Percentiles rank a stretch among this genome's conserved stretches.
Evolutionary conservation across 2,888 invertebrate species (phyloP).

Genomic region (Andrena marginata): DNA sequence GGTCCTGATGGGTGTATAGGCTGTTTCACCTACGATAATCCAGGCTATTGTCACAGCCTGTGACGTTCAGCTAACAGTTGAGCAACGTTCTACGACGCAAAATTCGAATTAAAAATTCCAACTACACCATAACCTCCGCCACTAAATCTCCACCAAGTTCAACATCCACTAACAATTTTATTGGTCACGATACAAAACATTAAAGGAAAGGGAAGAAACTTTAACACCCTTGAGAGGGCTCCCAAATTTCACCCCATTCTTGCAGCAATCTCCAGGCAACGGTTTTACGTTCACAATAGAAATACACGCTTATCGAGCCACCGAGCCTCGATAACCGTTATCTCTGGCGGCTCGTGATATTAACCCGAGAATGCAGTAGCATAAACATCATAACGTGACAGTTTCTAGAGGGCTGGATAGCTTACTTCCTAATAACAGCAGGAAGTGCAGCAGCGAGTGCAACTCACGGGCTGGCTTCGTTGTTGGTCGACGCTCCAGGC

Average conservation of each 20-base stretch:
- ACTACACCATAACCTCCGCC: not conserved
- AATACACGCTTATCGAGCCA: constrained; percentile 18
- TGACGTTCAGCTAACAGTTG: constrained; percentile 23
- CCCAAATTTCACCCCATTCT: constrained; percentile 2
- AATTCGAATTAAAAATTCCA: constrained; percentile 10
- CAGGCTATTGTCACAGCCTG: constrained; percentile 58
- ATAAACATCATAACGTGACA: constrained; percentile 48
- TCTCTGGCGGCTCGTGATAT: constrained; percentile 37
- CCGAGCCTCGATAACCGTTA: constrained; percentile 40
- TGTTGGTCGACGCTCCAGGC: constrained; percentile 65
- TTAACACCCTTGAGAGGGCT: not conserved
- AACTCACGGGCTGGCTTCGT: constrained; percentile 51
- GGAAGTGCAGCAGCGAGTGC: constrained; percentile 60
- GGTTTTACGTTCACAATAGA: constrained; percentile 41
- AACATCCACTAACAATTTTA: not conserved
- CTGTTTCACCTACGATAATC: constrained; percentile 78
- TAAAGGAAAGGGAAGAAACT: not conserved
- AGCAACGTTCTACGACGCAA: constrained; percentile 1
- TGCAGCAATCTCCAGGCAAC: constrained; percentile 4
- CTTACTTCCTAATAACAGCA: constrained; percentile 56
- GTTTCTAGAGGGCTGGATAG: constrained; percentile 42
- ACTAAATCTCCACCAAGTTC: not conserved
- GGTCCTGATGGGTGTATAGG: constrained; percentile 69
- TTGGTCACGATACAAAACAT: not conserved
- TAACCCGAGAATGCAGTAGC: constrained; percentile 41